phyloP scores from a whole-genome alignment of 1,140 invertebrate species.

The Sycobia sp. region DNA sequence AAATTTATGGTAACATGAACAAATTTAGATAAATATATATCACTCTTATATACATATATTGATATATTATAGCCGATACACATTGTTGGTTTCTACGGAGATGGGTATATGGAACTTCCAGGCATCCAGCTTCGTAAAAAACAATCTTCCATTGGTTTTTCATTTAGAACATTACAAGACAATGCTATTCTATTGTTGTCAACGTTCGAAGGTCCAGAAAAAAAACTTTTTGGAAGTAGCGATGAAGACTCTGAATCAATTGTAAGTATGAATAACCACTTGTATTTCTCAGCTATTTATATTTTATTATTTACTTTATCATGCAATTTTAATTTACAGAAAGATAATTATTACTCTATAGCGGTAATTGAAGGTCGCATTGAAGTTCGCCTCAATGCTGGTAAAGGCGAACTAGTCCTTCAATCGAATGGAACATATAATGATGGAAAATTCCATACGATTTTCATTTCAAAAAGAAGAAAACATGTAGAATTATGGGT shows the following conservation, averaged over 20 bases:
- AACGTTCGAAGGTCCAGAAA: constrained; percentile 67
- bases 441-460: constrained; percentile 69
- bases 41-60: background rate
- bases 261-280: constrained; percentile 36
- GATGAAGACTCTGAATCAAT: constrained; percentile 42
- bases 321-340: constrained; percentile 38
- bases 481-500: constrained; percentile 67
- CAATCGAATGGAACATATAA: constrained; percentile 68
- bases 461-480: constrained; percentile 64
- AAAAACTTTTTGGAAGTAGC: constrained; percentile 41
- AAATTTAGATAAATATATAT: too few species aligned
- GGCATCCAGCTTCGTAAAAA: constrained; percentile 71
- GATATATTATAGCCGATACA: constrained; percentile 60
- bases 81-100: constrained; percentile 76
- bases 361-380: constrained; percentile 69
- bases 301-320: background rate
- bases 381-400: constrained; percentile 72
- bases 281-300: background rate
- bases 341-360: constrained; percentile 71
- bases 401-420: constrained; percentile 68
- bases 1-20: too few species aligned
- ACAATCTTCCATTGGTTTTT: constrained; percentile 71
- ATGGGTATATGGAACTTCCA: constrained; percentile 78
- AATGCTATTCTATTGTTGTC: constrained; percentile 77
- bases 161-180: constrained; percentile 75